phyloP scores from a whole-genome alignment of 2,113 vertebrate species.

The Sorex fumeus region DNA sequence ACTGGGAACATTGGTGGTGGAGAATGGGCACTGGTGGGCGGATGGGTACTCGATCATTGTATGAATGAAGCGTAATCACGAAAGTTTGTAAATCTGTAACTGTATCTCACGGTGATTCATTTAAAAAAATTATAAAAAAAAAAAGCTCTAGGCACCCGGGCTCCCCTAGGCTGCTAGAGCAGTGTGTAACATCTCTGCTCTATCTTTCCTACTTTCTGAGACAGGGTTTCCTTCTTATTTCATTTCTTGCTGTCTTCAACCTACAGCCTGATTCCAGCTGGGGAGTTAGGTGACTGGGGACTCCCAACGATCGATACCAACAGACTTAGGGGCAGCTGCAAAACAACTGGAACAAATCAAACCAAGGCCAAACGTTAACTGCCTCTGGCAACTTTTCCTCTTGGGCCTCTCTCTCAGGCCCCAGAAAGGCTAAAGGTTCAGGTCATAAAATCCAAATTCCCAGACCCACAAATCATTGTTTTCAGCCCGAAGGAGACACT shows the following conservation, averaged over 20 bases:
- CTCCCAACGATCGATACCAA: neutral
- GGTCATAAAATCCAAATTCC: conserved; percentile 67
- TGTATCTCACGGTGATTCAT: too few relatives aligned
- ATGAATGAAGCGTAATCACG: too few relatives aligned
- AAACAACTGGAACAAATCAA: conserved; percentile 68
- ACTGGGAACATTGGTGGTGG: too few relatives aligned
- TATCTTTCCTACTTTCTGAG: neutral
- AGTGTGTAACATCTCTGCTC: neutral
- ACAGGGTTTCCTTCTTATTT: conserved; percentile 1
- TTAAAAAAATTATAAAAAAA: too few relatives aligned
- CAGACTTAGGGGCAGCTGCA: conserved; percentile 45
- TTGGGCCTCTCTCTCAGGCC: conserved; percentile 39
- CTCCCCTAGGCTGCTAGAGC: neutral
- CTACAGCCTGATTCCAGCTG: conserved; percentile 46
- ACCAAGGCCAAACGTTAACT: conserved; percentile 51
- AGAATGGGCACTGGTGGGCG: too few relatives aligned
- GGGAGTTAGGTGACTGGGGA: neutral
- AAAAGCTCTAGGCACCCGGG: neutral
- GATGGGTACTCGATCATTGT: too few relatives aligned
- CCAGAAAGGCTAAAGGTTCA: conserved; percentile 65
- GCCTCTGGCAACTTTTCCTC: conserved; percentile 53
- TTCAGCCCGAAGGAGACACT: conserved; percentile 44
- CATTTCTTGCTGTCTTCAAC: conserved; percentile 22
- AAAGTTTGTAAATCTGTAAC: too few relatives aligned
- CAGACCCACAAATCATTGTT: conserved; percentile 58